Conservation (phyloP, 1,140 invertebrate genomes). For the Bombus consobrinus region DNA sequence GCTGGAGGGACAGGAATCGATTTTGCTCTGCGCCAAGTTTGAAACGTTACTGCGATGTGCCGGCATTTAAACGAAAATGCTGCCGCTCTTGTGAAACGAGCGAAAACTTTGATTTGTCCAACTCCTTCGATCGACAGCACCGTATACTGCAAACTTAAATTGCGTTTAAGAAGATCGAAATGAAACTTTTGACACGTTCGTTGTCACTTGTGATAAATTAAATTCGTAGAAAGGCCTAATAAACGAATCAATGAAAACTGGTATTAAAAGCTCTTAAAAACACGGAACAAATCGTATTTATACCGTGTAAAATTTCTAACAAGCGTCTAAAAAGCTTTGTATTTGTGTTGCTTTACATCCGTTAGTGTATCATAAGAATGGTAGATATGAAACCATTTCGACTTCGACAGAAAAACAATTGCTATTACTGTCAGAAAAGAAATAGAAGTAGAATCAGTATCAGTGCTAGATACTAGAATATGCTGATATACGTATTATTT, state of each 20-base stretch:
- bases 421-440: too few species aligned
- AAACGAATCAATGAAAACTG: too few species aligned
- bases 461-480: too few species aligned
- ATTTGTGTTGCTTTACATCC: too few species aligned
- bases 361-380: too few species aligned
- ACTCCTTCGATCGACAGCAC: not conserved
- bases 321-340: too few species aligned
- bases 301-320: not conserved
- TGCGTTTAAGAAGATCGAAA: not conserved
- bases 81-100: conserved; percentile 72
- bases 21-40: conserved; percentile 81
- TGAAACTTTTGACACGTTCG: too few species aligned
- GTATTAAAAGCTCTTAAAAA: not conserved
- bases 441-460: too few species aligned
- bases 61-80: conserved; percentile 83
- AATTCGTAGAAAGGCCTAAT: not conserved
- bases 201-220: not conserved
- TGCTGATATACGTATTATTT: too few species aligned
- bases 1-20: conserved; percentile 79
- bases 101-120: not conserved
- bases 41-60: conserved; percentile 83
- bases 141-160: not conserved
- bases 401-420: too few species aligned
- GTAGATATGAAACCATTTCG: too few species aligned
- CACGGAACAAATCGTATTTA: not conserved